Base-by-base conservation (phyloP, 1,140 invertebrate species). In the Trachymyrmex septentrionalis region DNA sequence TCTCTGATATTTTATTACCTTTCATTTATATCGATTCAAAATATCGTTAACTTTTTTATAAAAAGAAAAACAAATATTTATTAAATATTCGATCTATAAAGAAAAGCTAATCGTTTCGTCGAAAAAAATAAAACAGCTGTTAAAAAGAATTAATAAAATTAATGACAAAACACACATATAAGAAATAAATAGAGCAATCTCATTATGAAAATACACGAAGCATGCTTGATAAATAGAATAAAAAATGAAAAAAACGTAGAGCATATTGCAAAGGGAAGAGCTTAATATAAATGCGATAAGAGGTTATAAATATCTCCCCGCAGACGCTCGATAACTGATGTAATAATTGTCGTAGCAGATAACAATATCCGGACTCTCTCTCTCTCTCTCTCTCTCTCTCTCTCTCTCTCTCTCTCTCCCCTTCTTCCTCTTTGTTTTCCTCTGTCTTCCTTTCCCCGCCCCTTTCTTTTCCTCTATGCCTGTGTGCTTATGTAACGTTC, bases 241-340 rank as follows among this genome's bases (percentile, higher is more conserved):
- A 71, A 81, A 71, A 71, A 38, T 2, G 7, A 69, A 55, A 16
- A 38, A 48, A 48, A 55, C 27, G 14, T n/a, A 6, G 0, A 7
- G 30, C 16, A n/a, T 19, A 14, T n/a, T 21, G 24, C 38, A 14
- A 19, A 82, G 19, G 53, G 12, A 82, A 72, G 9, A 63, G n/a
- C 55, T 69, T 12, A 57, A 19, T 30, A 82, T 30, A 82, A 73
- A 82, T 59, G 34, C 38, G 38, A n/a, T 63, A 77, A 61, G 38
- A 44, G 19, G 19, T 50, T 9, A 34, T 75, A 50, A 73, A 84
- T 27, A 84, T 75, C 27, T 84, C 16, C 1, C 55, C 61, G 19
- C 27, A 82, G 71, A 61, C 21, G 14, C 6, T 69, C 21, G 30
- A 81, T 71, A 57, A 27, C 66, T 75, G 55, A 50, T 84, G 38